Evolutionary conservation across 2,113 vertebrate species (phyloP), one percentile per base, ranked within the genome.

Genomic region (Chascanopsetta lugubris): DNA sequence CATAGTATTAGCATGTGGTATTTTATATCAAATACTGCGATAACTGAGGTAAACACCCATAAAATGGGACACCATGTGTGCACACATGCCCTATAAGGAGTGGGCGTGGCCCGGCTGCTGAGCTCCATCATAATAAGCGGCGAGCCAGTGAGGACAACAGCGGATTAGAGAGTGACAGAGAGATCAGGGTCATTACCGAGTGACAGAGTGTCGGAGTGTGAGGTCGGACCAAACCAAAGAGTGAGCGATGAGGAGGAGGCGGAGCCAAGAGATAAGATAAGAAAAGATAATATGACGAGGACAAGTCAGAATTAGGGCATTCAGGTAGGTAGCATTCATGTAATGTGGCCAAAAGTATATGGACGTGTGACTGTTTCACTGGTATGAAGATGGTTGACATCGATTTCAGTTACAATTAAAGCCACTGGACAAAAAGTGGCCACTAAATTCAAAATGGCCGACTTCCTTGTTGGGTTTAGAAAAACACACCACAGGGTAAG

Each of bases 121-220:
- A 73, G 62, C 49, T 11, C 29, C 65, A 22, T 45, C 45, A 48
- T 62, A 72, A 78, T 75, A 71, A 86, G 63, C 49, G 50, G 6
- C 4, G 54, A 70, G 67, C 73, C 61, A 46, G 72, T n/a, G 67
- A 77, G 70, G 80, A 78, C 69, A 72, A 53, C 73, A 47, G 11
- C 40, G 60, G 85, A 89, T 87, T 85, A 87, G 30, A 76, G 77
- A 63, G 65, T 65, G 75, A 72, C 34, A 56, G 69, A 65, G 69
- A 64, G 84, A 80, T 79, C 78, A 53, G 75, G 85, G 80, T 85
- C 79, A 80, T 69, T 67, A 60, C 65, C 51, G 67, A 66, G 74
- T 15, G 60, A 78, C 42, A 63, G 77, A 34, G 63, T 55, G 36
- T 4, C 38, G 2, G 38, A 42, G 38, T 8, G 38, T 42, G 38